Conservation (phyloP, 2,113 vertebrate genomes). For the Mystacornis crossleyi region DNA sequence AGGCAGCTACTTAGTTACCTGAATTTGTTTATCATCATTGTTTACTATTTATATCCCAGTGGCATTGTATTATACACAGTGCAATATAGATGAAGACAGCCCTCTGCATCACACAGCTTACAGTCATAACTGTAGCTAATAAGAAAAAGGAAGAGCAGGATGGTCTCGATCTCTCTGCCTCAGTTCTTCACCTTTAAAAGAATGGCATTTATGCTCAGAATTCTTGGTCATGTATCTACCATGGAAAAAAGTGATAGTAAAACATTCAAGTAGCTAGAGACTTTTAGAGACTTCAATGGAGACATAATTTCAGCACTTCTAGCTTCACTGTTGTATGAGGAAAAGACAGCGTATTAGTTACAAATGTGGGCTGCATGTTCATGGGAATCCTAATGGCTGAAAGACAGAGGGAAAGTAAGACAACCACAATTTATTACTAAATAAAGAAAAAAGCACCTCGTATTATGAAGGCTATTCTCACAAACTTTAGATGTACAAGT, state of each 20-base stretch:
- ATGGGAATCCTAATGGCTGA: background rate
- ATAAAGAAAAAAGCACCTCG: background rate
- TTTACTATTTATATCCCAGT: background rate
- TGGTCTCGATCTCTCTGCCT: background rate
- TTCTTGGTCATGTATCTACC: background rate
- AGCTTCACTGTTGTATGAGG: background rate
- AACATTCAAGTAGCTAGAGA: background rate
- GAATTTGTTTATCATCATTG: background rate
- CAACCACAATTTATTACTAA: background rate
- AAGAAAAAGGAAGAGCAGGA: background rate
- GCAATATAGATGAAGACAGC: background rate
- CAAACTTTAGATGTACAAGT: background rate
- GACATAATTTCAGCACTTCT: background rate
- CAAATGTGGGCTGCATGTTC: accelerated
- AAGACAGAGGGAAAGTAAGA: background rate
- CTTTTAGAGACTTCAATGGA: background rate
- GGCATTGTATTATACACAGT: background rate
- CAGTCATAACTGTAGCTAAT: background rate
- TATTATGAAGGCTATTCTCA: background rate
- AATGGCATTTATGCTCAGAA: background rate
- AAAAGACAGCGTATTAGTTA: background rate
- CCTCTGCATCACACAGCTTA: background rate
- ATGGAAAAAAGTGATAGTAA: background rate
- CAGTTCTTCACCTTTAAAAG: background rate
- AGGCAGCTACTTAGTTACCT: background rate